phyloP scores from a whole-genome alignment of 2,797 vertebrate species.

The Cephalopachus bancanus region DNA sequence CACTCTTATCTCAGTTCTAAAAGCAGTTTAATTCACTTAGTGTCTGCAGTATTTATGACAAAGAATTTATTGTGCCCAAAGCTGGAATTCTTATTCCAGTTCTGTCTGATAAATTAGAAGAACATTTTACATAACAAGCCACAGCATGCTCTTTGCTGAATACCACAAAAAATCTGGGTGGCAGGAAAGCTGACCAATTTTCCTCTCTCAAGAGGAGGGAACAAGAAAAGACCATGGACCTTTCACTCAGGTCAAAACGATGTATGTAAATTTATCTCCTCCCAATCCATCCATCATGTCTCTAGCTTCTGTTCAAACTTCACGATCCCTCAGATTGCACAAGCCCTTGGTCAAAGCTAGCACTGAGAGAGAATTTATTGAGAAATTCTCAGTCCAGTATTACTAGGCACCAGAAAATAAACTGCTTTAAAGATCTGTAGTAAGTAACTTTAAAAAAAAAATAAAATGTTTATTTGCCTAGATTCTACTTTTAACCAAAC shows the following conservation, averaged over 20 bases:
- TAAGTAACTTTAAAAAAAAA: slow-evolving; percentile 36
- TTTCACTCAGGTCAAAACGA: slow-evolving; percentile 61
- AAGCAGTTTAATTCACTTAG: slow-evolving; percentile 83
- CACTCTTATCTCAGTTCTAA: slow-evolving; percentile 84
- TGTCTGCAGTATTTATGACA: slow-evolving; percentile 62
- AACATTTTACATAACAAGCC: slow-evolving; percentile 49
- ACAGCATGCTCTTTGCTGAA: slow-evolving; percentile 39
- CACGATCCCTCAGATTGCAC: background rate
- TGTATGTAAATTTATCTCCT: slow-evolving; percentile 37
- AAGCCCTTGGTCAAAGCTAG: slow-evolving; percentile 43
- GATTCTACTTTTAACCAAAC: too few species aligned
- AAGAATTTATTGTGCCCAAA: slow-evolving; percentile 78
- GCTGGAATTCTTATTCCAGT: slow-evolving; percentile 69
- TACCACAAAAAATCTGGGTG: slow-evolving; percentile 38
- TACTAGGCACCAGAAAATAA: slow-evolving; percentile 52
- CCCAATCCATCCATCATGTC: background rate
- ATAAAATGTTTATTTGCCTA: background rate
- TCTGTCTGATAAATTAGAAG: slow-evolving; percentile 67
- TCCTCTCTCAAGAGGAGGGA: background rate
- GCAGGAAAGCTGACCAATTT: slow-evolving; percentile 38
- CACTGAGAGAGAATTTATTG: slow-evolving; percentile 6
- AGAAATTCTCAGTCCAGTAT: slow-evolving; percentile 56
- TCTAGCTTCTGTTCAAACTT: slow-evolving; percentile 63
- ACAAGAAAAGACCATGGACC: slow-evolving; percentile 41
- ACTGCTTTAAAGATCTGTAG: slow-evolving; percentile 46